A percentile compares a stretch with the other conserved stretches of the same genome.
phyloP scores from a whole-genome alignment of 2,113 vertebrate species.

The Dicrurus megarhynchus region DNA sequence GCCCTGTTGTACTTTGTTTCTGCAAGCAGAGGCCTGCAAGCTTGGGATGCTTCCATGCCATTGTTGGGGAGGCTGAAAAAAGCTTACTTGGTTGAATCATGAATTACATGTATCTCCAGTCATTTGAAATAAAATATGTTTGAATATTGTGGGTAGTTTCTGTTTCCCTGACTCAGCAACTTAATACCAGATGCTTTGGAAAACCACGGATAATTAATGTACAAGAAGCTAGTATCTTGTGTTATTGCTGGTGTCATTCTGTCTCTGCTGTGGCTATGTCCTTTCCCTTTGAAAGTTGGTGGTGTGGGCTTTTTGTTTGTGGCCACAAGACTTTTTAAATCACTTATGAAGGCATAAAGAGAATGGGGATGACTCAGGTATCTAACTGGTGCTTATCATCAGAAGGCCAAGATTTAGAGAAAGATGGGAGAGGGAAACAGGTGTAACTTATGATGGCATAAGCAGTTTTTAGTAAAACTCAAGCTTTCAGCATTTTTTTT shows the following conservation, averaged over 20 bases:
- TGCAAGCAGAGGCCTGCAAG: background rate
- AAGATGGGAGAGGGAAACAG: background rate
- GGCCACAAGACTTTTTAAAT: background rate
- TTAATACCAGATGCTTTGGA: background rate
- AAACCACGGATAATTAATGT: background rate
- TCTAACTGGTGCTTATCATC: background rate
- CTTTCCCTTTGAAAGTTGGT: background rate
- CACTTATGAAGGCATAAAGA: background rate
- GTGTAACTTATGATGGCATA: background rate
- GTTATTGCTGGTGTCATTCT: background rate
- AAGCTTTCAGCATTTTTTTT: background rate
- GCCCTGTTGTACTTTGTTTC: fast-evolving
- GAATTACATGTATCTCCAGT: background rate
- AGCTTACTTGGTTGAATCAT: background rate
- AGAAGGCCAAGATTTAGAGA: background rate
- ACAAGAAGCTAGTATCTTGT: background rate
- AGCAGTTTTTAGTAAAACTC: background rate
- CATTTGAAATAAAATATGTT: background rate
- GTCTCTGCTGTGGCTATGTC: background rate
- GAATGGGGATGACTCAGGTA: background rate
- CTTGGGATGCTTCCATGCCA: background rate
- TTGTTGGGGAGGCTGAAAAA: background rate
- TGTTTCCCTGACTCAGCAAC: background rate
- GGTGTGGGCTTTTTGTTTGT: background rate
- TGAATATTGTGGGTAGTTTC: background rate